Percentiles rank a stretch among this genome's conserved stretches.
Conservation (phyloP, 1,140 invertebrate species). For the Lasioglossum baleicum region DNA sequence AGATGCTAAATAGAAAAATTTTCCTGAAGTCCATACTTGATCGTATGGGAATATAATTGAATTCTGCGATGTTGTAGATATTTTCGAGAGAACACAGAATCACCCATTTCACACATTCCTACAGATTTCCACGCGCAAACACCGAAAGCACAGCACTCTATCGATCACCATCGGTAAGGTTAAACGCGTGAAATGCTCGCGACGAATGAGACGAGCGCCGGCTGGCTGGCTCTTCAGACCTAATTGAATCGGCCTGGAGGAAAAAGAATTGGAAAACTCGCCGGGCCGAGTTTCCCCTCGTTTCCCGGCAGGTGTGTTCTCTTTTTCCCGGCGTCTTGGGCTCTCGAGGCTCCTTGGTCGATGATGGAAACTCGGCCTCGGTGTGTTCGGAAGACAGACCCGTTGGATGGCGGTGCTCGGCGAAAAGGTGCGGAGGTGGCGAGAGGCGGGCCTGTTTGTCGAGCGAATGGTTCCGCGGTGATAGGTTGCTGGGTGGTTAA, state of each 20-base stretch:
- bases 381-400: constrained; percentile 24
- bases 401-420: not conserved
- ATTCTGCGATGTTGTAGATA: no score
- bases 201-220: not conserved
- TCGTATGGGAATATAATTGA: no score
- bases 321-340: not conserved
- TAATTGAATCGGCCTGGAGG: constrained; percentile 8
- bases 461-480: constrained; percentile 62
- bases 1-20: no score
- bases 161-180: not conserved
- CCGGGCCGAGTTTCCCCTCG: not conserved
- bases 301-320: not conserved
- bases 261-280: constrained; percentile 5
- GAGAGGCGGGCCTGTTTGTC: constrained; percentile 57
- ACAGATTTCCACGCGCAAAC: no score
- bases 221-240: not conserved
- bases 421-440: not conserved
- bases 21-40: no score
- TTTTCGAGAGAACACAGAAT: no score
- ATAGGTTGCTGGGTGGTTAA: constrained; percentile 64
- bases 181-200: not conserved
- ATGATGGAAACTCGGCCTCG: not conserved
- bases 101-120: no score
- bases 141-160: no score
- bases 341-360: constrained; percentile 4